Conservation (phyloP, 2,797 vertebrate species). For the Steatocranus sp. region DNA sequence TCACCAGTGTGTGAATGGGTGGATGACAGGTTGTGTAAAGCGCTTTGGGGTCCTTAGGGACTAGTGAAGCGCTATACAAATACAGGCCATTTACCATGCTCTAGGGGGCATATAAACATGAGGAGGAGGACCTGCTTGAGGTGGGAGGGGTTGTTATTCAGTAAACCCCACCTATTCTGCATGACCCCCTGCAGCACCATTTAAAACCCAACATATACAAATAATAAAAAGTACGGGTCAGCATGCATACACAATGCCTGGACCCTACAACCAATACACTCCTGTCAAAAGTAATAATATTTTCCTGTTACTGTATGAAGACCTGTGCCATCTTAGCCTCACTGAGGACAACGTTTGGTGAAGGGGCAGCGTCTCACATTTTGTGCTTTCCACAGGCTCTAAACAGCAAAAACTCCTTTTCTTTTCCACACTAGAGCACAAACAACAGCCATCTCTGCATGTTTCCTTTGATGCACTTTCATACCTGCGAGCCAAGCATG, state of each 20-base stretch:
- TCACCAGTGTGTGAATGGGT: too few species aligned
- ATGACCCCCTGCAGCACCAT: neutral
- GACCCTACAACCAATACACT: neutral
- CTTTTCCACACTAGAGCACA: neutral
- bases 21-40: too few species aligned
- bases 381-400: neutral
- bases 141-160: neutral
- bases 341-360: neutral
- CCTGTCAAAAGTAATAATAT: neutral
- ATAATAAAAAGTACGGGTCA: neutral
- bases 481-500: neutral
- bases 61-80: too few species aligned
- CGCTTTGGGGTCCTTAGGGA: too few species aligned
- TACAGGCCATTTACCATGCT: too few species aligned
- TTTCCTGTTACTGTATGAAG: neutral
- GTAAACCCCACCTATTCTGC: neutral
- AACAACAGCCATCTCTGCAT: neutral
- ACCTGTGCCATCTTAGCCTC: neutral
- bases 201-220: neutral
- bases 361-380: neutral
- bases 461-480: neutral
- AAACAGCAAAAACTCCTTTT: neutral
- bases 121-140: neutral
- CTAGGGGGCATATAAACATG: neutral
- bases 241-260: neutral